These are phyloP conservation scores for Danio albolineatus DNA, from an alignment of 2,797 vertebrate genomes.

Conservation along the genomic window DNA sequence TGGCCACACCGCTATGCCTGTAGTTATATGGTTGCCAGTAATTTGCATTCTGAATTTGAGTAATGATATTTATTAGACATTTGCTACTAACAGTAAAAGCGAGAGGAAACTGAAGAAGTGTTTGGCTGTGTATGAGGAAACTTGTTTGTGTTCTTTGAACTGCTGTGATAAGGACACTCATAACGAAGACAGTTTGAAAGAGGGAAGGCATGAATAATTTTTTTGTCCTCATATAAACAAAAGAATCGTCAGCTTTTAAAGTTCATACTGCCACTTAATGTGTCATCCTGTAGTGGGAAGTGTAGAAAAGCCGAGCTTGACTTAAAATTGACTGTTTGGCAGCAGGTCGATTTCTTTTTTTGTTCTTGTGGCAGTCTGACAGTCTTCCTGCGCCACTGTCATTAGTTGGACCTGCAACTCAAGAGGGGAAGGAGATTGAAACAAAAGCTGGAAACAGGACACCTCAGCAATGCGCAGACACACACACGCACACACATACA, in stretches of 20 bases:
- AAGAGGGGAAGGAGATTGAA: constrained; percentile 59
- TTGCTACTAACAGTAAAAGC: neutral
- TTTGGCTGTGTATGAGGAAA: neutral
- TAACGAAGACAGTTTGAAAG: neutral
- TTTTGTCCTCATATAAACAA: neutral
- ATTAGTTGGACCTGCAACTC: constrained; percentile 39
- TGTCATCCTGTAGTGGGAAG: neutral
- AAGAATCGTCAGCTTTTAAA: constrained; percentile 7
- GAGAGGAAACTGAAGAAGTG: neutral
- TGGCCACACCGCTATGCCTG: no score
- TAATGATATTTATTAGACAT: neutral
- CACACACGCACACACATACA: constrained; percentile 30
- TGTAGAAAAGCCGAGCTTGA: neutral
- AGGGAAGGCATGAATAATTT: neutral
- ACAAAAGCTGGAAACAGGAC: constrained; percentile 76
- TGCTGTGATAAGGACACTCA: neutral
- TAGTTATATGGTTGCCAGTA: neutral
- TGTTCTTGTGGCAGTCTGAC: constrained; percentile 19
- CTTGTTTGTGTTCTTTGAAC: neutral
- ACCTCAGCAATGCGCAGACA: constrained; percentile 45
- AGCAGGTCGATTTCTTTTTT: neutral
- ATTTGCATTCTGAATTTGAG: neutral
- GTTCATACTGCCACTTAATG: neutral
- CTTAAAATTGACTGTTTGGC: constrained; percentile 2
- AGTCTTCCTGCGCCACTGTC: constrained; percentile 16